Evolutionary conservation across 2,113 vertebrate species (phyloP).

Genomic region (Xenus cinereus): DNA sequence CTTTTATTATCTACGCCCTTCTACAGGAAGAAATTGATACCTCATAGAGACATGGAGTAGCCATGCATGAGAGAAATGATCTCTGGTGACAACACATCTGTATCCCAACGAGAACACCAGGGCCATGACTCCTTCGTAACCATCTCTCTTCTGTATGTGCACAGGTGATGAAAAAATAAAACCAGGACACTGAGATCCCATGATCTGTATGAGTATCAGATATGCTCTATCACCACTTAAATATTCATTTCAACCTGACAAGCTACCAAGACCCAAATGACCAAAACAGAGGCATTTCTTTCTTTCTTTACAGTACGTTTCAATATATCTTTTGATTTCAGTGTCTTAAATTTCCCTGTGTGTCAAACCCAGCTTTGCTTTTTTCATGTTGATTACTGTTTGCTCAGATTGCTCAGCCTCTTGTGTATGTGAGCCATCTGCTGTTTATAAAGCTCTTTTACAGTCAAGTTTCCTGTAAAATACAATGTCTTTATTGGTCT

Average conservation of each 20-base stretch:
- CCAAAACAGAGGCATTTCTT: not conserved
- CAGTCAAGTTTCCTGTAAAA: conserved; percentile 67
- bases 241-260: not conserved
- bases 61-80: rapidly evolving
- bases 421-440: conserved; percentile 75
- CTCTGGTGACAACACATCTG: not conserved
- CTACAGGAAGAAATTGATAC: not conserved
- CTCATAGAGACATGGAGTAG: not conserved
- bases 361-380: conserved; percentile 29
- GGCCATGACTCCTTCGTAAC: not conserved
- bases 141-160: not conserved
- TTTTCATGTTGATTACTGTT: conserved; percentile 64
- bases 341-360: not conserved
- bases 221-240: rapidly evolving
- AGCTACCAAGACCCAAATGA: not conserved
- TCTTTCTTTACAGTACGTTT: not conserved
- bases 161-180: not conserved
- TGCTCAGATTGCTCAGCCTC: conserved; percentile 65
- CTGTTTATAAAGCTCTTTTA: conserved; percentile 71
- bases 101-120: no score
- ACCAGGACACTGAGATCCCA: not conserved
- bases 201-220: rapidly evolving
- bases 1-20: not conserved
- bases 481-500: not conserved
- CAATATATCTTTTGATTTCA: conserved; percentile 43